A percentile compares a stretch with the other conserved stretches of the same genome.
Evolutionary conservation across 1,140 invertebrate genomes (phyloP).

Genomic region (Platyscapa corneri): DNA sequence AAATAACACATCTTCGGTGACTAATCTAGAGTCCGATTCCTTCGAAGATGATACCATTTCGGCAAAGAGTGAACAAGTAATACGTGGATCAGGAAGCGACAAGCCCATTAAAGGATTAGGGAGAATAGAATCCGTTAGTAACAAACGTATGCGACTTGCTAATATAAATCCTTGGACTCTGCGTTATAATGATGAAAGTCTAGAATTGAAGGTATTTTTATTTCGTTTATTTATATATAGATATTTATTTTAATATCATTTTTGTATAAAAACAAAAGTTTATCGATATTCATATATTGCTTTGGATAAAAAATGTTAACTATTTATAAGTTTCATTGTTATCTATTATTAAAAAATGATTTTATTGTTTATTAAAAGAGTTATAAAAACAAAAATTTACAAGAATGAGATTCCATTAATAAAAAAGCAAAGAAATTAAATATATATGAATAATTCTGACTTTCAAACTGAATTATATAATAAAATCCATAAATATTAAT

Average conservation of each 20-base stretch:
- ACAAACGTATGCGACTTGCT: slow-evolving; percentile 90
- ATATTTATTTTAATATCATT: background rate
- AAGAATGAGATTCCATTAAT: no score
- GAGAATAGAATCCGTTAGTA: slow-evolving; percentile 93
- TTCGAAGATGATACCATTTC: slow-evolving; percentile 70
- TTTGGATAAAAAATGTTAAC: no score
- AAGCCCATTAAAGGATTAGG: slow-evolving; percentile 91
- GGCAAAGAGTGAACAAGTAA: slow-evolving; percentile 61
- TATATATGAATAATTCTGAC: no score
- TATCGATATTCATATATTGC: no score
- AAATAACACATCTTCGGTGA: slow-evolving; percentile 73
- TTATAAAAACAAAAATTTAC: no score
- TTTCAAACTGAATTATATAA: no score
- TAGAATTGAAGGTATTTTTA: slow-evolving; percentile 80
- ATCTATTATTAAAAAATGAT: no score
- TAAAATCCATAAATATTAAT: no score
- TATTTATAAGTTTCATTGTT: no score
- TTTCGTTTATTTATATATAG: background rate
- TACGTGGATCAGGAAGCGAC: slow-evolving; percentile 71
- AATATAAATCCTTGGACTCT: slow-evolving; percentile 92
- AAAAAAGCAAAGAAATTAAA: no score
- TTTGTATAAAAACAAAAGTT: no score
- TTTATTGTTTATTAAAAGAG: no score
- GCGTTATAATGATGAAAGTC: slow-evolving; percentile 84
- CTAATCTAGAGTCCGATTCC: slow-evolving; percentile 72